A percentile compares a stretch with the other conserved stretches of the same genome.
Conservation (phyloP, 2,888 invertebrate genomes). For the Tolmerus cingulatus region DNA sequence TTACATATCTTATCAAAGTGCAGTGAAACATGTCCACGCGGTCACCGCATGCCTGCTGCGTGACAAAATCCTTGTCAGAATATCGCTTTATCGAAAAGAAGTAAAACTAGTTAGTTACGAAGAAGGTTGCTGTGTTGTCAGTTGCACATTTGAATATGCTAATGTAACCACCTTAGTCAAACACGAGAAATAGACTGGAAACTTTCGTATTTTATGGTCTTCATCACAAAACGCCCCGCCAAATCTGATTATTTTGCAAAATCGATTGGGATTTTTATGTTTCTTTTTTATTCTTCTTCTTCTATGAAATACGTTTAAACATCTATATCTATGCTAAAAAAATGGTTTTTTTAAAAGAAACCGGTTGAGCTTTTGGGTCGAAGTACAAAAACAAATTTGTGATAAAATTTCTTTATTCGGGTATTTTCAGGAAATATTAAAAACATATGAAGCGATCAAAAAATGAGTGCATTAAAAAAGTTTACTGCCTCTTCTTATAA, state of each 20-base stretch:
- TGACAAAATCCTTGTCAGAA: constrained; percentile 9
- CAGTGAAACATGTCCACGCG: neutral
- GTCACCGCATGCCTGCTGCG: neutral
- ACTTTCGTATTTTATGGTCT: neutral
- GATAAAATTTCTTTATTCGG: neutral
- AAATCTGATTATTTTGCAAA: neutral
- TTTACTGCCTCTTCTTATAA: too few species aligned
- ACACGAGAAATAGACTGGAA: neutral
- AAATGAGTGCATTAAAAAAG: too few species aligned
- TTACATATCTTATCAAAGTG: neutral
- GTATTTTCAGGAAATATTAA: neutral
- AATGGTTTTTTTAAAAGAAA: neutral
- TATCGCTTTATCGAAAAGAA: neutral
- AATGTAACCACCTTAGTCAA: neutral
- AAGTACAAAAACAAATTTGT: neutral
- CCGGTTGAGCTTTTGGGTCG: neutral
- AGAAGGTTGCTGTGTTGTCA: neutral
- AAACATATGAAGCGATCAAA: neutral
- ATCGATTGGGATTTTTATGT: neutral
- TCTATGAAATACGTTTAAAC: neutral
- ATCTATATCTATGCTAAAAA: neutral
- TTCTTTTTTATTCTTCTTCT: neutral
- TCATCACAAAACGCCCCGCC: neutral
- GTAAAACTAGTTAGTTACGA: constrained; percentile 21
- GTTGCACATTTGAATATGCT: neutral